Conservation (phyloP, 2,113 vertebrate genomes). For the Oncorhynchus mykiss region DNA sequence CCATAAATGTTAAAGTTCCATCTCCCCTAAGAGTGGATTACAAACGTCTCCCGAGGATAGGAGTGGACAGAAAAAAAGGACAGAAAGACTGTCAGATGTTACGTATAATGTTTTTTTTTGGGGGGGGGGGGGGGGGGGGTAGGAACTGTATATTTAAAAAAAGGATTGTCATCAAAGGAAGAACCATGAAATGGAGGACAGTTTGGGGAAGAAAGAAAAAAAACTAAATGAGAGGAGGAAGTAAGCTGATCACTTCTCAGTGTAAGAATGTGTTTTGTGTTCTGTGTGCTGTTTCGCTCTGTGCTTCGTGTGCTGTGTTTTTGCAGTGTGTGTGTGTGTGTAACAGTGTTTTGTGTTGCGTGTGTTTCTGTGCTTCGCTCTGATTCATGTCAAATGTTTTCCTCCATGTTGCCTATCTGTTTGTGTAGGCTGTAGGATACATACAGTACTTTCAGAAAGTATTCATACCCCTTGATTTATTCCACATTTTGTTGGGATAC, state of each 20-base stretch:
- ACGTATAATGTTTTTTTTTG: slow-evolving; percentile 14
- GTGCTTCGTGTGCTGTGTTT: slow-evolving; percentile 19
- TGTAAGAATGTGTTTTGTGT: slow-evolving; percentile 72
- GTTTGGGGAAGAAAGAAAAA: slow-evolving; percentile 65
- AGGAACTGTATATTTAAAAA: slow-evolving; percentile 51
- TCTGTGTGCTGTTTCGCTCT: slow-evolving; percentile 26
- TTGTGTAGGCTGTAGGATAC: slow-evolving; percentile 23
- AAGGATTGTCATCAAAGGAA: slow-evolving; percentile 64
- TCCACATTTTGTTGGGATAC: no score
- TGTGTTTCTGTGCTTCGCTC: slow-evolving; percentile 46
- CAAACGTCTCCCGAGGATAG: slow-evolving; percentile 25
- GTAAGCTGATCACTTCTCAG: slow-evolving; percentile 70
- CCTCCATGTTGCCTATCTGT: slow-evolving; percentile 20
- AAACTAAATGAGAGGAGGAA: slow-evolving; percentile 45
- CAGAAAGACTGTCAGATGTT: slow-evolving; percentile 49
- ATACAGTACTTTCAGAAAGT: background rate
- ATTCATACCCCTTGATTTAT: no score
- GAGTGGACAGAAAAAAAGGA: slow-evolving; percentile 39
- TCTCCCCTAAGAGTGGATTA: slow-evolving; percentile 35
- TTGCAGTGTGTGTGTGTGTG: slow-evolving; percentile 8
- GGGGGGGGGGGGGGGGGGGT: slow-evolving; percentile 23
- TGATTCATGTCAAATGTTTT: slow-evolving; percentile 30
- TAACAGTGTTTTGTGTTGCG: slow-evolving; percentile 1
- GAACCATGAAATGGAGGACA: slow-evolving; percentile 66
- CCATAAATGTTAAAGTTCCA: background rate